phyloP scores from a whole-genome alignment of 1,140 invertebrate species.

The Eriosoma lanigerum region DNA sequence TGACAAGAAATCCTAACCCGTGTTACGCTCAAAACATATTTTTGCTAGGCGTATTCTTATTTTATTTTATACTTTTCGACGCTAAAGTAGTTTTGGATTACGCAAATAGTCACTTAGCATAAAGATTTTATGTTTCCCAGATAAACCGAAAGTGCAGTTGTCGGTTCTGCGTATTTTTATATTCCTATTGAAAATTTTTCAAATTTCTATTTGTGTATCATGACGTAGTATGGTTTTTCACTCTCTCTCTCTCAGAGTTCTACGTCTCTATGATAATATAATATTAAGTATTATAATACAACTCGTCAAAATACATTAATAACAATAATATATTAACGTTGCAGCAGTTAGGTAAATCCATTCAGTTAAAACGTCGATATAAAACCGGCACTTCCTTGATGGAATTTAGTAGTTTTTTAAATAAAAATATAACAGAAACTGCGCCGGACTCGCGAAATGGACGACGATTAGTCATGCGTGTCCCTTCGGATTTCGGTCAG shows the following conservation, averaged over 20 bases:
- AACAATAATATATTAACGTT: too few species aligned
- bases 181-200: not conserved
- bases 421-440: too few species aligned
- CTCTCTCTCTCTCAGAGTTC: too few species aligned
- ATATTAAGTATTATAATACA: too few species aligned
- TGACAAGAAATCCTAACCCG: not conserved
- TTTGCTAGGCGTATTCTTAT: not conserved
- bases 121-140: not conserved
- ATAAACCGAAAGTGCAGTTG: not conserved
- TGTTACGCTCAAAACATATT: not conserved
- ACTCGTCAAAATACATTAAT: too few species aligned
- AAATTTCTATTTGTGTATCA: not conserved
- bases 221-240: too few species aligned
- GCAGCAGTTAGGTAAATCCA: too few species aligned
- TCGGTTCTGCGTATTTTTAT: not conserved
- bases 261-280: too few species aligned
- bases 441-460: not conserved
- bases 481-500: not conserved
- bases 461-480: not conserved
- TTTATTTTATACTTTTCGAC: too few species aligned
- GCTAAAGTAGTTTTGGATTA: constrained; percentile 13
- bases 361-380: too few species aligned
- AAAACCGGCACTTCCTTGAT: too few species aligned
- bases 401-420: too few species aligned
- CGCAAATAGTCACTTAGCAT: constrained; percentile 28